phyloP scores from a whole-genome alignment of 2,888 invertebrate genomes.

The Drosophila putrida region DNA sequence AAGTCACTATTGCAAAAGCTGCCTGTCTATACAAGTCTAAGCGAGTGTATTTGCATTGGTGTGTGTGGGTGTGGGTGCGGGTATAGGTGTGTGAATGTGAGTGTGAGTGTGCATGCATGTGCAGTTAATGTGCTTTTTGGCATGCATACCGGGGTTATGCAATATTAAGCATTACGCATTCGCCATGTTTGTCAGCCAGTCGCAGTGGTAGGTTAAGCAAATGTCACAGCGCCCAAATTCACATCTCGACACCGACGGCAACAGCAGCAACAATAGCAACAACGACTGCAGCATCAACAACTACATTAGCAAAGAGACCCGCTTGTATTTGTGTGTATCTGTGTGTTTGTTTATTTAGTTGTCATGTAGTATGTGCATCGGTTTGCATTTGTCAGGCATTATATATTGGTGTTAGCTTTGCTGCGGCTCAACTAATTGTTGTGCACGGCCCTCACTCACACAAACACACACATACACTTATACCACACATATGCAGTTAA shows the following conservation, averaged over 20 bases:
- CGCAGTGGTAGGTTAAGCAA: conserved; percentile 65
- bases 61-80: conserved; percentile 3
- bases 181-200: conserved; percentile 58
- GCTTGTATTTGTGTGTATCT: background rate
- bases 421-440: conserved; percentile 77
- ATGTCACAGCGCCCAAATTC: conserved; percentile 66
- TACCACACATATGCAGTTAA: conserved; percentile 26
- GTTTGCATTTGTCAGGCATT: conserved; percentile 60
- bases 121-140: conserved; percentile 74
- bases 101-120: conserved; percentile 45
- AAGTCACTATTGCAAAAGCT: conserved; percentile 47
- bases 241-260: conserved; percentile 46
- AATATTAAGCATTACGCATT: conserved; percentile 74
- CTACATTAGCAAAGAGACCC: conserved; percentile 44
- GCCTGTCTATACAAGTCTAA: conserved; percentile 6
- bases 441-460: conserved; percentile 46
- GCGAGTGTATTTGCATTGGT: conserved; percentile 9
- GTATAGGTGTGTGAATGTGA: conserved; percentile 9
- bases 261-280: conserved; percentile 16
- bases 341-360: conserved; percentile 50
- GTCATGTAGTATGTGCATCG: conserved; percentile 53
- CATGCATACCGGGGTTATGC: conserved; percentile 73
- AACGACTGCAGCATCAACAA: conserved; percentile 34
- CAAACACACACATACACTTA: conserved; percentile 14
- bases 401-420: conserved; percentile 67